Evolutionary conservation across 2,888 invertebrate species (phyloP).

Genomic region (Isoperla grammatica): DNA sequence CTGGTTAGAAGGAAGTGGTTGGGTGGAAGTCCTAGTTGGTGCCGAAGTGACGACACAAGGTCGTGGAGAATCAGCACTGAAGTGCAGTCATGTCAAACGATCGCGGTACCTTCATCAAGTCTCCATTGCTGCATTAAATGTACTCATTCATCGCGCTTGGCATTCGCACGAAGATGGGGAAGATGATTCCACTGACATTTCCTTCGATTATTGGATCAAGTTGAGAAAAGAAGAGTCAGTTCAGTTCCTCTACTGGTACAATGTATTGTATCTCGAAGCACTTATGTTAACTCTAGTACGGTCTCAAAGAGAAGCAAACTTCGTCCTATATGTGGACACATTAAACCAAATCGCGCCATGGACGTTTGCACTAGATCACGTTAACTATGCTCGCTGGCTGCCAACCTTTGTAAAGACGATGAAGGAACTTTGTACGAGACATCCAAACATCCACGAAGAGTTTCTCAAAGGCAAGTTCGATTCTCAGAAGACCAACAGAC

Average conservation of each 20-base stretch:
- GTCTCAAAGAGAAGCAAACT: conserved; percentile 5
- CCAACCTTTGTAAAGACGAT: conserved; percentile 26
- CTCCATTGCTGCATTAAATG: conserved; percentile 26
- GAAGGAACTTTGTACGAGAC: conserved; percentile 7
- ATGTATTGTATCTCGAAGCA: not conserved
- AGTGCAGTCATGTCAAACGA: conserved; percentile 20
- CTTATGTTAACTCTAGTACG: not conserved
- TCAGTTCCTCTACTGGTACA: conserved; percentile 17
- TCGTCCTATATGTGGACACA: conserved; percentile 13
- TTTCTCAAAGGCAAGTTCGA: conserved; percentile 18
- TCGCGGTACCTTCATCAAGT: conserved; percentile 31
- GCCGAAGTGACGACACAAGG: conserved; percentile 34
- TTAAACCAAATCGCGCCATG: conserved; percentile 8
- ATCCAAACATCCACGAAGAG: conserved; percentile 9
- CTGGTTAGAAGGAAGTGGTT: conserved; percentile 34
- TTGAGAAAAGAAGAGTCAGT: not conserved
- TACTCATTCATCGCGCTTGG: conserved; percentile 8
- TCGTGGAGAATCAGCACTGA: conserved; percentile 30
- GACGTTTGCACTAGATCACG: conserved; percentile 26
- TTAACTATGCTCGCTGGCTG: conserved; percentile 28
- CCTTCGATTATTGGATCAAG: conserved; percentile 3
- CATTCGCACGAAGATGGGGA: not conserved
- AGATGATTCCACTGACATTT: not conserved
- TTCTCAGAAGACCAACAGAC: conserved; percentile 1
- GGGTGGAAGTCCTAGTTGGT: conserved; percentile 30